Evolutionary conservation across 1,140 invertebrate species (phyloP).

Genomic region (Coenobita brevimanus): DNA sequence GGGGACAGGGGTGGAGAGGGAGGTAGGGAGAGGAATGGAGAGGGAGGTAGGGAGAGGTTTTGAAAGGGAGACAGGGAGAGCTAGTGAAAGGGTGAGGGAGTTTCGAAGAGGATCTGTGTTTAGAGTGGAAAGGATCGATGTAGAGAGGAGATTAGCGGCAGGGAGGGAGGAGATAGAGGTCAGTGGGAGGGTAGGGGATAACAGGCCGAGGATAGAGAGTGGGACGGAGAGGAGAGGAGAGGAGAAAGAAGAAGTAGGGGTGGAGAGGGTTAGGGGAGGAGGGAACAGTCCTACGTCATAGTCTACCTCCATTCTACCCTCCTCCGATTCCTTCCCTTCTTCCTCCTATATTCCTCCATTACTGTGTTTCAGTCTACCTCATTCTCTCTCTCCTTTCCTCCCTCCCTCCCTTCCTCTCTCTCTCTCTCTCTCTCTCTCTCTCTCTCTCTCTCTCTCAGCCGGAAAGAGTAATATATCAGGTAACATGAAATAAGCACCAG

Average conservation of each 20-base stretch:
- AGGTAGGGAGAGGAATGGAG: background rate
- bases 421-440: background rate
- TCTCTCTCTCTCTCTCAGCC: too few species aligned
- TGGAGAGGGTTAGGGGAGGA: background rate
- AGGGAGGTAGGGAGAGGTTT: background rate
- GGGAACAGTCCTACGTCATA: background rate
- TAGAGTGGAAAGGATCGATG: too few species aligned
- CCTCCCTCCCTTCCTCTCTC: constrained; percentile 4
- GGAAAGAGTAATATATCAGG: too few species aligned
- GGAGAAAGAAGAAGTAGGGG: background rate
- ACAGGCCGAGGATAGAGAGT: background rate
- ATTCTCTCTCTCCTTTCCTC: background rate
- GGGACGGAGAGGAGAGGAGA: background rate
- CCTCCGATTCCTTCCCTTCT: constrained; percentile 5
- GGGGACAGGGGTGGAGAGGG: background rate
- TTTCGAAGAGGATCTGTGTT: background rate
- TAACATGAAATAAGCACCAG: too few species aligned
- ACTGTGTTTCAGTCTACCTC: background rate
- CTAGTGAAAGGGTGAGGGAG: background rate
- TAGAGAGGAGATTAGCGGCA: background rate
- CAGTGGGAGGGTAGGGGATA: background rate
- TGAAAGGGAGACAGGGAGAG: background rate
- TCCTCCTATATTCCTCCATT: constrained; percentile 1
- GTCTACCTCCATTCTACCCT: background rate
- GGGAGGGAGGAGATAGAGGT: background rate